A percentile compares a stretch with the other conserved stretches of the same genome.
Evolutionary conservation across 1,140 invertebrate genomes (phyloP).

Genomic region (Drosophila simulans): DNA sequence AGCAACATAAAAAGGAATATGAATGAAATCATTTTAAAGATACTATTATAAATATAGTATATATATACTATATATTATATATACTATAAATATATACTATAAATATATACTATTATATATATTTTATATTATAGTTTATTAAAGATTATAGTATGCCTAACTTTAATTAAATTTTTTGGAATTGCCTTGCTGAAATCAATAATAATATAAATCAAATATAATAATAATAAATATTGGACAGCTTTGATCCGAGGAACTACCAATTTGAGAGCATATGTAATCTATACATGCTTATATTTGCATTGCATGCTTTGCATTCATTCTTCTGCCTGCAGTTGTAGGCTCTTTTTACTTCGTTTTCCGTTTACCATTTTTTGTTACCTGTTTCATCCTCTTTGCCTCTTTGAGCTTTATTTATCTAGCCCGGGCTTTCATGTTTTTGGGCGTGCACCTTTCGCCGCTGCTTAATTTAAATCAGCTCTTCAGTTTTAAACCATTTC

Average conservation of each 20-base stretch:
- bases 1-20: no score
- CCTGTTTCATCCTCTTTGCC: constrained; percentile 23
- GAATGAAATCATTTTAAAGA: no score
- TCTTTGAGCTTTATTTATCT: constrained; percentile 53
- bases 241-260: constrained; percentile 2
- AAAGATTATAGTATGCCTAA: no score
- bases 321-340: constrained; percentile 16
- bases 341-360: constrained; percentile 36
- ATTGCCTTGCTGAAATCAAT: background rate
- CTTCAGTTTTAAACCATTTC: constrained; percentile 8
- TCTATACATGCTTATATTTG: constrained; percentile 48
- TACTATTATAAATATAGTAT: no score
- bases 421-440: constrained; percentile 53
- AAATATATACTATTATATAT: no score
- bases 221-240: constrained; percentile 15
- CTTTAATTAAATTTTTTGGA: background rate
- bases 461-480: constrained; percentile 60
- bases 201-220: no score
- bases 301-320: constrained; percentile 55
- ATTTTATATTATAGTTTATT: no score
- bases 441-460: constrained; percentile 1
- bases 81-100: no score
- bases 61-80: no score
- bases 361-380: constrained; percentile 39
- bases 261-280: constrained; percentile 19